Evolutionary conservation across 2,888 invertebrate genomes (phyloP), one percentile per base, ranked within the genome.

Genomic region (Epirrhoe tristata): DNA sequence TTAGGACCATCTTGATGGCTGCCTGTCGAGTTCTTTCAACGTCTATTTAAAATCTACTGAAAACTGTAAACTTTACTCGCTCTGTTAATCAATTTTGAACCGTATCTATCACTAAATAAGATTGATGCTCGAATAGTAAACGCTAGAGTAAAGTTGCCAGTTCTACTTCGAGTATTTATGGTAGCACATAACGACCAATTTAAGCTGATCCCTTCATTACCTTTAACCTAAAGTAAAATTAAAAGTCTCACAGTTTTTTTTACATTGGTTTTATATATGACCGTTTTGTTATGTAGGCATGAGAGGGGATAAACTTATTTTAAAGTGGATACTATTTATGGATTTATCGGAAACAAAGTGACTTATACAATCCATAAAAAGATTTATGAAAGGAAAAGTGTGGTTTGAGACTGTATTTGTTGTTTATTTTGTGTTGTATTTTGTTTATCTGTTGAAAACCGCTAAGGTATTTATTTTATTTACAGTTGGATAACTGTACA

Each of bases 1-100:
- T 93, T 93, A 93, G 92, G 83, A 87, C 84, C 52, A 83, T 87
- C 92, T 90, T 92, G 93, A 93, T 91, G 86, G 90, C 86, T 89
- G 89, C 83, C 92, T 86, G 91, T 91, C 89, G 83, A 87, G 86
- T 90, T 91, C 92, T 93, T 92, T 93, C 93, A 92, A 84, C 93
- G 75, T 92, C 88, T 92, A 91, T 93, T 93, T 93, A 91, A 93
- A 91, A 91, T 89, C 90, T 80, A 85, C 85, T 76, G 81, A 77
- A 81, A 75, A 57, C 63, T 57, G 48, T 61, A 64, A 71, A 65
- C 58, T 57, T 50, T 34, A 17, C 50, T 8, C 6, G 69, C 32
- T 62, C 54, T 55, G 43, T 24, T 72, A 77, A 43, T 43, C 69
- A 6, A 87, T 75, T 74, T 70, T 74, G 46, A 69, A 78, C 83